Evolutionary conservation across 2,797 vertebrate species (phyloP).

Genomic region (Novumbra hubbsi): DNA sequence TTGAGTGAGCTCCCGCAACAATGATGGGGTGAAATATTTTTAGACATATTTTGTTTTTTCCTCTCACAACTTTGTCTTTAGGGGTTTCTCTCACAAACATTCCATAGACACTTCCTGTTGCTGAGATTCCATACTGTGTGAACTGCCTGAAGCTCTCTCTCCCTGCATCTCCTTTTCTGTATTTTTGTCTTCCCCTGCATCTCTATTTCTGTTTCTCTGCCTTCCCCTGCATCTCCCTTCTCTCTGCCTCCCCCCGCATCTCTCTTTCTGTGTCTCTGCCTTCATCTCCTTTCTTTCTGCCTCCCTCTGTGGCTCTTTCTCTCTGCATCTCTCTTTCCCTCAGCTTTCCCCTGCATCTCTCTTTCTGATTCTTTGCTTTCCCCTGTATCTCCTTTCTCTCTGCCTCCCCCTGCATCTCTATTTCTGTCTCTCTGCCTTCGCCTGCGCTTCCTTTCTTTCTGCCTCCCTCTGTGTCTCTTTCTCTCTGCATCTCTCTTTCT

Average conservation of each 20-base stretch:
- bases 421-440: not conserved
- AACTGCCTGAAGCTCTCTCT: conserved; percentile 22
- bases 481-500: not conserved
- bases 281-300: too few relatives aligned
- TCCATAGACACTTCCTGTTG: conserved; percentile 21
- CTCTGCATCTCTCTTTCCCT: not conserved
- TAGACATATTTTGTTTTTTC: conserved; percentile 49
- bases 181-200: not conserved
- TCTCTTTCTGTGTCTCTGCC: too few relatives aligned
- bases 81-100: conserved; percentile 50
- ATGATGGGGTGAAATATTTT: conserved; percentile 43
- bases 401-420: not conserved
- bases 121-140: conserved; percentile 40
- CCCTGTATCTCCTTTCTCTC: conserved; percentile 14
- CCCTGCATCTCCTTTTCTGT: not conserved
- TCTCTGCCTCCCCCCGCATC: not conserved
- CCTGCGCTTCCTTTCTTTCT: conserved; percentile 3
- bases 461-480: conserved; percentile 1
- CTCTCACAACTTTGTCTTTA: conserved; percentile 53
- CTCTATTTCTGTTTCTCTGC: not conserved
- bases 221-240: not conserved
- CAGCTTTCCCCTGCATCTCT: not conserved
- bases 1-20: conserved; percentile 50
- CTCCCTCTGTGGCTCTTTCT: too few relatives aligned
- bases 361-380: conserved; percentile 17